Conservation (phyloP, 2,797 vertebrate species). For the Melanotaenia parkinsoni region DNA sequence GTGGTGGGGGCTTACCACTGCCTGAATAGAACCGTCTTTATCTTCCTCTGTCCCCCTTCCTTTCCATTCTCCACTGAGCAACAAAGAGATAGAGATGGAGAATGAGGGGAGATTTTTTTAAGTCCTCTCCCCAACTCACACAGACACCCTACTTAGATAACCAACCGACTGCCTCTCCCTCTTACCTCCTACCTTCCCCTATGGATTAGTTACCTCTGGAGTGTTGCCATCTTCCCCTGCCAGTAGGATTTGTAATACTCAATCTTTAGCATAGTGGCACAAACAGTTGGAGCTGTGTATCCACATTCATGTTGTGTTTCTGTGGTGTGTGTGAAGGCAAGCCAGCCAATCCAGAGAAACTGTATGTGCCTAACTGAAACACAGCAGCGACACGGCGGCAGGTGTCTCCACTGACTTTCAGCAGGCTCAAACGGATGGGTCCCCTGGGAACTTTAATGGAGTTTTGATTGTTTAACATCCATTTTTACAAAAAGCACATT, state of each 20-base stretch:
- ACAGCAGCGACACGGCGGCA: constrained; percentile 67
- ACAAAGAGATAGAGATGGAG: constrained; percentile 79
- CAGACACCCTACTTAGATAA: constrained; percentile 76
- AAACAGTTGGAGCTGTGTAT: constrained; percentile 66
- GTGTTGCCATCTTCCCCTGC: constrained; percentile 74
- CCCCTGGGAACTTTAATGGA: constrained; percentile 80
- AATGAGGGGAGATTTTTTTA: constrained; percentile 71
- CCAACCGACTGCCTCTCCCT: constrained; percentile 67
- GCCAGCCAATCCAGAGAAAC: constrained; percentile 69
- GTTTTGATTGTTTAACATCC: constrained; percentile 86
- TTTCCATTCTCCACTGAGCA: constrained; percentile 80
- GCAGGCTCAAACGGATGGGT: constrained; percentile 69
- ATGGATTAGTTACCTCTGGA: constrained; percentile 82
- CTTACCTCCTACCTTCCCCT: constrained; percentile 66
- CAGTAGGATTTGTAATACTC: constrained; percentile 77
- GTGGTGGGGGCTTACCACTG: constrained; percentile 71
- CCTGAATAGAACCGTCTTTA: constrained; percentile 84
- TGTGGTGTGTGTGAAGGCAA: constrained; percentile 61
- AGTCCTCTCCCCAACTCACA: constrained; percentile 58
- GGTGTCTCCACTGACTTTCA: constrained; percentile 76
- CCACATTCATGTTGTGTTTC: constrained; percentile 59
- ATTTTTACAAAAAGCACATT: constrained; percentile 76
- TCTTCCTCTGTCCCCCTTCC: constrained; percentile 75
- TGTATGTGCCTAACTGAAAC: constrained; percentile 58
- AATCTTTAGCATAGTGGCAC: constrained; percentile 75